Conservation (phyloP, 2,888 invertebrate genomes). For the Drosophila aldrichi region DNA sequence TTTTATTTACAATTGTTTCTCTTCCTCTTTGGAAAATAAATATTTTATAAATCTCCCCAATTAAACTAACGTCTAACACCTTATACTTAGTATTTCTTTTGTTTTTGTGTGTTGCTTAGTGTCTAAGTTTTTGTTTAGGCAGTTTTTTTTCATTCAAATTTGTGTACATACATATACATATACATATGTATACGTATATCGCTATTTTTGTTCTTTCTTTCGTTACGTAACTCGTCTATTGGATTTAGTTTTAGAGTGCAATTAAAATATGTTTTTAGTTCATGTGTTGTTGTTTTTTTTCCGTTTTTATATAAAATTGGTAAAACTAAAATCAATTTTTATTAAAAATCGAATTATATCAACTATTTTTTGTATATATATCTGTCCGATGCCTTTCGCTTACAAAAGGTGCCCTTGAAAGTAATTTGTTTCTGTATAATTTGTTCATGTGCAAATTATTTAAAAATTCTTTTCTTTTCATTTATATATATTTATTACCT, state of each 20-base stretch:
- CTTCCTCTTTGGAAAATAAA: conserved; percentile 42
- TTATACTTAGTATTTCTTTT: conserved; percentile 19
- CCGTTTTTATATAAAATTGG: conserved; percentile 33
- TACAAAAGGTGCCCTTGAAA: conserved; percentile 71
- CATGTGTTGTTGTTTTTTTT: conserved; percentile 15
- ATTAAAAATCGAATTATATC: conserved; percentile 46
- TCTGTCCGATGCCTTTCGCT: conserved; percentile 41
- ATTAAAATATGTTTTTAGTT: conserved; percentile 47
- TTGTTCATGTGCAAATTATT: conserved; percentile 59
- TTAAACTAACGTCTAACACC: conserved; percentile 37
- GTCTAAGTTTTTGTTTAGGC: conserved; percentile 72
- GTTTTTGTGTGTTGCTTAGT: conserved; percentile 62
- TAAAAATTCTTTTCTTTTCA: conserved; percentile 25
- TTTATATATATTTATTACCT: not conserved
- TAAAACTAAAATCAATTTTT: conserved; percentile 68
- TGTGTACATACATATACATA: conserved; percentile 61
- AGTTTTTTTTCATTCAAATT: conserved; percentile 83
- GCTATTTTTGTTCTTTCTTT: conserved; percentile 35
- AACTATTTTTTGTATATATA: conserved; percentile 31
- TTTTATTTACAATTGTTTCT: conserved; percentile 61
- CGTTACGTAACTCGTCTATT: conserved; percentile 48
- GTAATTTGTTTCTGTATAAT: conserved; percentile 38
- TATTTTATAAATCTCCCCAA: conserved; percentile 19
- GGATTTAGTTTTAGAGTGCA: conserved; percentile 48
- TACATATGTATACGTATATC: conserved; percentile 53